Base-by-base conservation (phyloP, 2,113 vertebrate genomes). In the Channa argus region DNA sequence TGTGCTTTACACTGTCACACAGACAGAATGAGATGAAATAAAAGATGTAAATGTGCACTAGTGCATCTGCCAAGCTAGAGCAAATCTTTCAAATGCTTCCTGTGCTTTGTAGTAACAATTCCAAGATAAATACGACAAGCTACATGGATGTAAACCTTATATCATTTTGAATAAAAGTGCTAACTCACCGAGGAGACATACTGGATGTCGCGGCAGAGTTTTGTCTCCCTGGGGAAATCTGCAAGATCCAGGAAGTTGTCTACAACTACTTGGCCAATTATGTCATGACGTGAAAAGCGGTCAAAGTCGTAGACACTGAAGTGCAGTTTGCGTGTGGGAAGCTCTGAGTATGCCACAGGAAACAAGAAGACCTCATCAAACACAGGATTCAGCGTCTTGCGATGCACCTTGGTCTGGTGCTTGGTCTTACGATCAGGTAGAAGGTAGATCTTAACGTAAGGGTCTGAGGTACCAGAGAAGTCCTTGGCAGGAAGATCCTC, bases 341-440 rank as follows among this genome's bases (percentile, higher is more conserved):
- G 96, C 88, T 99, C 97, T 76, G 96, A 96, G 91, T 99, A 99
- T 0, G 96, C 96, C 84, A 99, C 97, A 4, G 94, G 94, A 91
- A 99, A 99, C 93, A 99, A 95, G 96, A 99, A 99, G 93, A 99
- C 97, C 88, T 99, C 98, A 86, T 99, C 96, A 85, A 99, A 99
- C 37, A 99, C 94, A 0, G 98, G 98, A 92, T 99, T 98, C 61
- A 99, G 91, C 38, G 97, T 99, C 91, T 99, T 99, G 86, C 98
- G 96, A 82, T 99, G 98, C 77, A 99, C 98, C 93, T 99, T 99
- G 91, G 98, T 99, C 95, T 99, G 98, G 88, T 99, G 98, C 89
- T 99, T 99, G 63, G 96, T 99, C 95, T 96, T 98, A 65, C 98
- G 96, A 73, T 99, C 98, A 0, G 98, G 98, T 82, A 99, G 95